Conservation (phyloP, 2,888 invertebrate genomes). For the Pseudococcus longispinus region DNA sequence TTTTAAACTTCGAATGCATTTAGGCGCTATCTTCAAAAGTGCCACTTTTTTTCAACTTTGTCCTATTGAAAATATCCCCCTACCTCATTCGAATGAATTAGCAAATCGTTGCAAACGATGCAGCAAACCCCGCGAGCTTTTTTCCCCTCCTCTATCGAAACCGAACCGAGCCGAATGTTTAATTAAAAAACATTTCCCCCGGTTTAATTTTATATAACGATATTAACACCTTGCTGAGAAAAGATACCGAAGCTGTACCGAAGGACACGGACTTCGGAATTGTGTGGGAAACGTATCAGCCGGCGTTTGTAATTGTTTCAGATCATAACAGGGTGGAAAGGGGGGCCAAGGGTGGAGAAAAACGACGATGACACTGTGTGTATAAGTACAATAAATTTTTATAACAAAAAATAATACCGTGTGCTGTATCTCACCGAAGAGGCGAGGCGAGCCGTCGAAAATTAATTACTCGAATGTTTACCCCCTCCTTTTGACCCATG, state of each 20-base stretch:
- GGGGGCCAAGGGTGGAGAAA: not conserved
- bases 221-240: not conserved
- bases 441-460: not conserved
- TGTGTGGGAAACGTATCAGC: not conserved
- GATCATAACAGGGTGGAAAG: not conserved
- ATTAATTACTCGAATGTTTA: not conserved
- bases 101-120: too few relatives aligned
- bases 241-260: not conserved
- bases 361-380: not conserved
- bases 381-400: not conserved
- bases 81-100: too few relatives aligned
- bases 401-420: not conserved
- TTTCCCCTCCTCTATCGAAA: not conserved
- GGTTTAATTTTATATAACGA: not conserved
- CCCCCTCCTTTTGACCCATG: not conserved
- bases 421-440: not conserved
- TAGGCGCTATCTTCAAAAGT: too few relatives aligned
- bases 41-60: too few relatives aligned
- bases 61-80: too few relatives aligned
- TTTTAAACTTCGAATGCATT: too few relatives aligned
- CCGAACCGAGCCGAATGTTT: not conserved
- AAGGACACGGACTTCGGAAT: not conserved
- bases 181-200: not conserved
- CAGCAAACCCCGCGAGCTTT: not conserved
- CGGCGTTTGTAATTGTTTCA: not conserved